These are phyloP conservation scores for Macrophya alboannulata DNA, from an alignment of 2,888 invertebrate genomes.

Conservation along the genomic window DNA sequence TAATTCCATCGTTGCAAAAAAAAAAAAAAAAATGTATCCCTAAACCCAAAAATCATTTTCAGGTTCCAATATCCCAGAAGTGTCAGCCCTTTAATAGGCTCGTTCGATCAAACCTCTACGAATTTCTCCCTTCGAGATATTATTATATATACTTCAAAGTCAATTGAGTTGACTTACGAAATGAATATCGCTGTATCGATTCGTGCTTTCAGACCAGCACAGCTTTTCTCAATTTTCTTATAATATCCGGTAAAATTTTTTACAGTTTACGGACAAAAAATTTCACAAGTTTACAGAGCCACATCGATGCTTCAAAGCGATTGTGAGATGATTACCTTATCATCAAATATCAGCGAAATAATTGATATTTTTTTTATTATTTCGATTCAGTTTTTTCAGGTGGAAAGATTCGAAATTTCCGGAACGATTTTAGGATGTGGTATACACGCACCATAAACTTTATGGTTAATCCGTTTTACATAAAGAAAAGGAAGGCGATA, in stretches of 20 bases:
- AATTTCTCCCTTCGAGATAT: not conserved
- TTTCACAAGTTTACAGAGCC: not conserved
- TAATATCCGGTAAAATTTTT: not conserved
- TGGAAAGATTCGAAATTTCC: not conserved
- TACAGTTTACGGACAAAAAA: not conserved
- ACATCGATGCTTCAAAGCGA: not conserved
- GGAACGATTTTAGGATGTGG: not conserved
- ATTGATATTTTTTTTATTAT: not conserved
- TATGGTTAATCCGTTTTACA: conserved; percentile 5
- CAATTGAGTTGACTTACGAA: not conserved
- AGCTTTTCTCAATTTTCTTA: not conserved
- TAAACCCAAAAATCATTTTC: too few species aligned
- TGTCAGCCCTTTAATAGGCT: not conserved
- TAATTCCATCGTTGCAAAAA: not conserved
- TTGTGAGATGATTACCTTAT: not conserved
- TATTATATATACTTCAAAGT: too few species aligned
- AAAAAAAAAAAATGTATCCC: not conserved
- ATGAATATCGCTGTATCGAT: not conserved
- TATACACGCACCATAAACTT: not conserved
- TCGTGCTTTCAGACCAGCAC: not conserved
- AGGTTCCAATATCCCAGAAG: not conserved
- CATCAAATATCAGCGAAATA: not conserved
- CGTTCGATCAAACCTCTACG: not conserved
- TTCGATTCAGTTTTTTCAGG: too few species aligned
- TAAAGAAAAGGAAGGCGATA: conserved; percentile 20